A percentile compares a stretch with the other conserved stretches of the same genome.
Conservation (phyloP, 2,888 invertebrate species). For the Byasa hedistus region DNA sequence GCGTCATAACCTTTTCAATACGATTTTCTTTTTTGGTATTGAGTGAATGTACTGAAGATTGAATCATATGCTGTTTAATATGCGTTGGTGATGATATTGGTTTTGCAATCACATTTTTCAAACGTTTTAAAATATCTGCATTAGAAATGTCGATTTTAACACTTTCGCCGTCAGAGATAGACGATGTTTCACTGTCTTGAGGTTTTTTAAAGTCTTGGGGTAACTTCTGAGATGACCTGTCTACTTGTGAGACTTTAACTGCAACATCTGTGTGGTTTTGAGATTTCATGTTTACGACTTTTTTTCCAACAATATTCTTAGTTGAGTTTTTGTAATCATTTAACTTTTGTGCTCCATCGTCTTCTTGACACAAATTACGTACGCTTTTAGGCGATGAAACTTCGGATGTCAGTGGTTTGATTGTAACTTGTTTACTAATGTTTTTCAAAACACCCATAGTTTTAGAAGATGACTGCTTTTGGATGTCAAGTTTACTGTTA, state of each 20-base stretch:
- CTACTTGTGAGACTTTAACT: slow-evolving; percentile 25
- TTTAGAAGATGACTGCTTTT: slow-evolving; percentile 30
- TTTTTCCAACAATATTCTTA: slow-evolving; percentile 29
- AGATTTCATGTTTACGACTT: slow-evolving; percentile 28
- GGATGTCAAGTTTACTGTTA: slow-evolving; percentile 20
- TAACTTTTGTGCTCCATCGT: slow-evolving; percentile 29
- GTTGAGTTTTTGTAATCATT: slow-evolving; percentile 33
- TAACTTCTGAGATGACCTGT: slow-evolving; percentile 27
- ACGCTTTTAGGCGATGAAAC: slow-evolving; percentile 31
- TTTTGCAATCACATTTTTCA: slow-evolving; percentile 59
- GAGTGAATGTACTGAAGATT: slow-evolving; percentile 31
- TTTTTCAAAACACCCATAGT: slow-evolving; percentile 49
- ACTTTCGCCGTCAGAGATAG: slow-evolving; percentile 31
- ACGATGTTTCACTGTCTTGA: slow-evolving; percentile 30
- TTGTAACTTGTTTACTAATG: slow-evolving; percentile 48
- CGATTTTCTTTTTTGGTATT: slow-evolving; percentile 37
- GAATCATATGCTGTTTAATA: slow-evolving; percentile 32
- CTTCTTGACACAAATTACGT: slow-evolving; percentile 31
- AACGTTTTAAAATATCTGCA: slow-evolving; percentile 52
- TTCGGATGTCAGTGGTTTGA: slow-evolving; percentile 44
- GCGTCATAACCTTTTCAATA: slow-evolving; percentile 37
- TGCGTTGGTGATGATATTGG: slow-evolving; percentile 36
- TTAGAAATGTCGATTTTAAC: slow-evolving; percentile 40
- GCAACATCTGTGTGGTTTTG: slow-evolving; percentile 22
- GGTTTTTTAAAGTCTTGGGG: slow-evolving; percentile 33